Conservation (phyloP, 2,113 vertebrate genomes). For the Epinephelus moara region DNA sequence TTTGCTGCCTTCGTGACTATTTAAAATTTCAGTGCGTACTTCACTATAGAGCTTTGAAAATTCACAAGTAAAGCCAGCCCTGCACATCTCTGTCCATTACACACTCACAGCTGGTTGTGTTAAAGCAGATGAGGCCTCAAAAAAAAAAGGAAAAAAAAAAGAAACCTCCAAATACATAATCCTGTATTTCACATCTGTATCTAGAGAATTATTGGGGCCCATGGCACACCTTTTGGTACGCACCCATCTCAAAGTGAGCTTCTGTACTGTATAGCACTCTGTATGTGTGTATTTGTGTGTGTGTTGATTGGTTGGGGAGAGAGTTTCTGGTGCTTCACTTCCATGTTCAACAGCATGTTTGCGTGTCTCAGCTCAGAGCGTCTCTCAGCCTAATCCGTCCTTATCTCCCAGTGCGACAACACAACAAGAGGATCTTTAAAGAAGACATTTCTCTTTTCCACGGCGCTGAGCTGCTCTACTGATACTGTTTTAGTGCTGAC, state of each 20-base stretch:
- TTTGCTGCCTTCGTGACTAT: background rate
- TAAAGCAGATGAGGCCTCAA: background rate
- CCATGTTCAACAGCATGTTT: conserved; percentile 81
- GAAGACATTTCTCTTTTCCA: conserved; percentile 75
- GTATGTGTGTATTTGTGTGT: conserved; percentile 15
- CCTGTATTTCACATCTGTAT: background rate
- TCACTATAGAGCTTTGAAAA: background rate
- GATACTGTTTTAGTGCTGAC: conserved; percentile 59
- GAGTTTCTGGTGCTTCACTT: conserved; percentile 65
- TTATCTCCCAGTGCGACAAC: conserved; percentile 79
- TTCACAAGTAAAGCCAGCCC: background rate
- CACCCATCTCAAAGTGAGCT: conserved; percentile 14
- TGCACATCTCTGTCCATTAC: background rate
- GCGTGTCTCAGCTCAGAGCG: conserved; percentile 80
- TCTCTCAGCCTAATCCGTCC: conserved; percentile 78
- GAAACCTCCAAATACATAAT: background rate
- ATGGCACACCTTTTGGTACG: background rate
- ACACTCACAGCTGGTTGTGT: background rate
- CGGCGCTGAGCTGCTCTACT: conserved; percentile 57
- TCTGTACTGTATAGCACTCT: background rate
- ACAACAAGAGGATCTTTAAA: conserved; percentile 81
- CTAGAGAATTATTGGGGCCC: background rate
- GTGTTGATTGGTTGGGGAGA: conserved; percentile 46
- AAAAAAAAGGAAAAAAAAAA: background rate
- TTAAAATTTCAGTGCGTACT: background rate